A percentile compares a stretch with the other conserved stretches of the same genome.
phyloP scores from a whole-genome alignment of 2,888 invertebrate genomes.

The Melanostoma scalare region DNA sequence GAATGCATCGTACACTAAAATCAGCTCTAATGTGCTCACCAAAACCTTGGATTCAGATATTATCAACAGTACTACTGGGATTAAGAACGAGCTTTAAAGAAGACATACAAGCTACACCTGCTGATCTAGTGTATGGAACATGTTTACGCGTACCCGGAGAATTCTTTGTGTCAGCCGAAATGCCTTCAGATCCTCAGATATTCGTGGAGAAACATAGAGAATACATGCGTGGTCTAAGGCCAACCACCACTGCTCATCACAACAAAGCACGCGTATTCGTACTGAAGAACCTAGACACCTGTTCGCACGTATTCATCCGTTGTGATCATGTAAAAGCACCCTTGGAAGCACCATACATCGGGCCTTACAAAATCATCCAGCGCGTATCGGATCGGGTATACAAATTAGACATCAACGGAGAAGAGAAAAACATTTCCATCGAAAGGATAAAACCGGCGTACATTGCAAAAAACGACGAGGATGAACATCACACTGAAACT shows the following conservation, averaged over 20 bases:
- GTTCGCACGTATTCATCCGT: too few relatives aligned
- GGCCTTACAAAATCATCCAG: neutral
- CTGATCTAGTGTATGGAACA: constrained; percentile 18
- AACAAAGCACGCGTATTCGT: neutral
- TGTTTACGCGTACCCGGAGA: constrained; percentile 9
- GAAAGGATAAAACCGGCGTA: too few relatives aligned
- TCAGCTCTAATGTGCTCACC: constrained; percentile 3
- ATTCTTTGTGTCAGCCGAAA: neutral
- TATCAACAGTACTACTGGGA: constrained; percentile 3
- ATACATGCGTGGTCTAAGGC: neutral
- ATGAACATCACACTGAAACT: too few relatives aligned
- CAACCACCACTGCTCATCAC: constrained; percentile 15
- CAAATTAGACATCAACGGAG: too few relatives aligned
- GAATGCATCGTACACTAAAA: too few relatives aligned
- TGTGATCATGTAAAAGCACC: neutral
- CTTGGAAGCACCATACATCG: neutral
- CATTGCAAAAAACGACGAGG: too few relatives aligned
- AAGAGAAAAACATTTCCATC: too few relatives aligned
- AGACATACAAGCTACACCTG: constrained; percentile 16
- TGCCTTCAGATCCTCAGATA: neutral
- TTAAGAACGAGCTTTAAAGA: constrained; percentile 5
- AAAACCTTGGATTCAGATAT: neutral
- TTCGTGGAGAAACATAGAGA: too few relatives aligned
- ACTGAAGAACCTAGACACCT: neutral
- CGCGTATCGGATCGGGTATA: neutral